Percentiles rank a stretch among this genome's conserved stretches.
Evolutionary conservation across 2,888 invertebrate species (phyloP).

Genomic region (Oligia fasciuncula): DNA sequence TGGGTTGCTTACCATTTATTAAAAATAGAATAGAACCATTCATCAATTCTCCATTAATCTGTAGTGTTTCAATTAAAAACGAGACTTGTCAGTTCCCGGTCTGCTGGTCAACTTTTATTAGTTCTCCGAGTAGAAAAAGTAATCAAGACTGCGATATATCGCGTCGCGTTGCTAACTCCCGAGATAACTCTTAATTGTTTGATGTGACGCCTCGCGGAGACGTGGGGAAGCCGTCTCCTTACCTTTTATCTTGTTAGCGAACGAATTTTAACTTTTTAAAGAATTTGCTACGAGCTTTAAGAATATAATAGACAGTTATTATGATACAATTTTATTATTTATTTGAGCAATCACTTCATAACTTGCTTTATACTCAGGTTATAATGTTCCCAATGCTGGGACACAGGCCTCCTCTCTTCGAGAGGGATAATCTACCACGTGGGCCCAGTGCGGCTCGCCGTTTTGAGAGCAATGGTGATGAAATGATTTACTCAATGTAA

Average conservation of each 20-base stretch:
- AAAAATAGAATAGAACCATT: conserved; percentile 16
- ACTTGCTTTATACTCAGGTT: background rate
- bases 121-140: conserved; percentile 84
- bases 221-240: conserved; percentile 66
- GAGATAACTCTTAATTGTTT: conserved; percentile 85
- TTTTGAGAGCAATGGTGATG: background rate
- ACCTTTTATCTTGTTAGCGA: conserved; percentile 71
- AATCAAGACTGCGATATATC: conserved; percentile 86
- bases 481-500: background rate
- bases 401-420: background rate
- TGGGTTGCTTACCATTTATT: too few relatives aligned
- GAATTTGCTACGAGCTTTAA: conserved; percentile 64
- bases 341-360: conserved; percentile 7
- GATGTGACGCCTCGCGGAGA: conserved; percentile 74
- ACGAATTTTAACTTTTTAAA: conserved; percentile 73
- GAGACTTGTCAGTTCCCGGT: conserved; percentile 76
- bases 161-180: conserved; percentile 75
- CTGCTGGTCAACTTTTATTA: conserved; percentile 87
- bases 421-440: background rate
- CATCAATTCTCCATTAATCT: conserved; percentile 52
- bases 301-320: conserved; percentile 48
- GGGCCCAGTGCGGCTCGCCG: background rate
- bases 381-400: background rate
- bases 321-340: conserved; percentile 31
- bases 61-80: conserved; percentile 82